These are phyloP conservation scores for Drosophila yakuba DNA, from an alignment of 1,140 invertebrate species.

Conservation along the genomic window DNA sequence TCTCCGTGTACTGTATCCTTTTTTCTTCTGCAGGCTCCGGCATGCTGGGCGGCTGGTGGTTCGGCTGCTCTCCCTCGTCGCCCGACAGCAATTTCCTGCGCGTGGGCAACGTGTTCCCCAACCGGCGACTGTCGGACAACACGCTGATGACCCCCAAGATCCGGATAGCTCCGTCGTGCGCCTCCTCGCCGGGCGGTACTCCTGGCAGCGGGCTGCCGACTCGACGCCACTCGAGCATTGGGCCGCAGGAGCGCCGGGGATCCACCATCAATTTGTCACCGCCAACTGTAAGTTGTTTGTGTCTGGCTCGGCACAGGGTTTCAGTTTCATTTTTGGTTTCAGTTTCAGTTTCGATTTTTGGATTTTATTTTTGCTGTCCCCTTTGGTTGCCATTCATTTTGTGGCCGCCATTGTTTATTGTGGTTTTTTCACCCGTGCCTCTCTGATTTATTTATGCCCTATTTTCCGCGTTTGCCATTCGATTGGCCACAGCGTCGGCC, in stretches of 20 bases:
- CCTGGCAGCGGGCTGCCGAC: constrained; percentile 92
- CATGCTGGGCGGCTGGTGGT: constrained; percentile 90
- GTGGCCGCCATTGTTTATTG: constrained; percentile 61
- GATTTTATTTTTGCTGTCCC: constrained; percentile 12
- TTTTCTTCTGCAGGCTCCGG: constrained; percentile 85
- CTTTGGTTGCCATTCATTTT: constrained; percentile 39
- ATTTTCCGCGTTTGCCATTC: constrained; percentile 35
- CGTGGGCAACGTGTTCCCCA: constrained; percentile 91
- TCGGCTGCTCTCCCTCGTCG: constrained; percentile 89
- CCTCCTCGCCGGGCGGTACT: constrained; percentile 93
- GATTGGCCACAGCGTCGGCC: constrained; percentile 39
- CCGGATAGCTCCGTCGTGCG: constrained; percentile 92
- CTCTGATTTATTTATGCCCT: constrained; percentile 1
- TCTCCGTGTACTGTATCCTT: not conserved
- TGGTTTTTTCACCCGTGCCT: constrained; percentile 39
- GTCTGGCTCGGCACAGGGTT: constrained; percentile 44
- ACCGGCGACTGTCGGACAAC: constrained; percentile 94
- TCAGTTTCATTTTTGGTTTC: constrained; percentile 34
- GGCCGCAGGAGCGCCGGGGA: constrained; percentile 93
- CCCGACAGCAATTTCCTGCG: constrained; percentile 94
- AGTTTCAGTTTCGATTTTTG: constrained; percentile 16
- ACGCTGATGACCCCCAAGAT: constrained; percentile 96
- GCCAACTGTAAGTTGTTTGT: constrained; percentile 89
- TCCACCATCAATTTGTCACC: constrained; percentile 94
- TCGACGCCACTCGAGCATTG: constrained; percentile 94